These are phyloP conservation scores for Clarias fuscus DNA, from an alignment of 2,797 vertebrate genomes.

Conservation along the genomic window DNA sequence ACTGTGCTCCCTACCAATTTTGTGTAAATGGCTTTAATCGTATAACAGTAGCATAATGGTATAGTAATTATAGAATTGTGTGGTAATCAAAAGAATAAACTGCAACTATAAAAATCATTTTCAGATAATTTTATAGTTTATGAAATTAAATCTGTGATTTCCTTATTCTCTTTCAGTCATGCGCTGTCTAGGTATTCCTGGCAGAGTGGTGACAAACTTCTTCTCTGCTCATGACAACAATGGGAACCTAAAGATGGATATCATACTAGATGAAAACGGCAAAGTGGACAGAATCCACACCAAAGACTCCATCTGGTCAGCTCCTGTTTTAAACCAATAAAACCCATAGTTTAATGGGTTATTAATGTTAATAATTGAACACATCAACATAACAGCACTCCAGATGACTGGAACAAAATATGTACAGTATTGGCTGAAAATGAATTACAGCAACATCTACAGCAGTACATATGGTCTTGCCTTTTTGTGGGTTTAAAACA, in stretches of 20 bases:
- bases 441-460: background rate
- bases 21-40: background rate
- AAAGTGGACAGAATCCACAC: constrained; percentile 80
- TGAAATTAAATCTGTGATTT: background rate
- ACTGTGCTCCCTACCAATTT: background rate
- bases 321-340: constrained; percentile 6
- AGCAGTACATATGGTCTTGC: no score
- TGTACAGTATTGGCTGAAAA: no score
- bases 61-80: background rate
- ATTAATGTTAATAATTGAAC: background rate
- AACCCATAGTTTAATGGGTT: background rate
- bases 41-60: no score
- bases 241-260: constrained; percentile 87
- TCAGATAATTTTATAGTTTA: background rate
- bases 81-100: no score
- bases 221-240: constrained; percentile 94
- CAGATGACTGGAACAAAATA: background rate
- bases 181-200: constrained; percentile 90
- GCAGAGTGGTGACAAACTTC: constrained; percentile 88
- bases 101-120: no score
- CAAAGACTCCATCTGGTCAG: constrained; percentile 89
- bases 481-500: background rate
- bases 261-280: constrained; percentile 86
- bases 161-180: constrained; percentile 75
- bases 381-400: background rate